Percentiles rank a stretch among this genome's conserved stretches.
Conservation (phyloP, 2,888 invertebrate species). For the Temnothorax ravouxi region DNA sequence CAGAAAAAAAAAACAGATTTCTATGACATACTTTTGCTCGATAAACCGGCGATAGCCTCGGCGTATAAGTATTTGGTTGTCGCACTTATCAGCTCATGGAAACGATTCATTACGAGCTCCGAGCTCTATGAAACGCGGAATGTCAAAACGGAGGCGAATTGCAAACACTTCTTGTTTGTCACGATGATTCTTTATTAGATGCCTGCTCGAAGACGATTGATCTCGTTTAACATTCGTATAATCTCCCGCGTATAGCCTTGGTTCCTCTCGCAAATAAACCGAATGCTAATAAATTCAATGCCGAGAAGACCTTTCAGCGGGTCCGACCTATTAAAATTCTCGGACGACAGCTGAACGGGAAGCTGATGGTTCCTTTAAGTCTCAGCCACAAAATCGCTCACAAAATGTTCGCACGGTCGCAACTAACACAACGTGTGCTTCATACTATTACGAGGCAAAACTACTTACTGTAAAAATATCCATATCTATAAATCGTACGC, state of each 20-base stretch:
- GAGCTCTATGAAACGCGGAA: constrained; percentile 18
- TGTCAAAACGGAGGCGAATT: background rate
- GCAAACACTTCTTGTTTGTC: constrained; percentile 12
- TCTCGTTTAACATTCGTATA: constrained; percentile 37
- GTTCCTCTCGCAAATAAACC: constrained; percentile 64
- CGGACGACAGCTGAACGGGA: constrained; percentile 64
- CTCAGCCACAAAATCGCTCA: constrained; percentile 1
- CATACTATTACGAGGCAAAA: background rate
- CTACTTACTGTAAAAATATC: background rate
- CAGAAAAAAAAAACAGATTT: background rate
- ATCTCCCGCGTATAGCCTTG: constrained; percentile 1
- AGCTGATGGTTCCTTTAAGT: constrained; percentile 55
- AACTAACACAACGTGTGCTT: background rate
- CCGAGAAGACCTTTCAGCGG: constrained; percentile 48
- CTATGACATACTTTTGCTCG: constrained; percentile 14
- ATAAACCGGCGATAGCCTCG: constrained; percentile 37
- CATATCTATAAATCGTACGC: background rate
- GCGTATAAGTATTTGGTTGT: constrained; percentile 11
- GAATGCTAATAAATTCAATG: constrained; percentile 65
- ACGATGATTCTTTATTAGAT: constrained; percentile 33
- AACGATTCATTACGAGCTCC: background rate
- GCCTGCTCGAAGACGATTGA: constrained; percentile 38
- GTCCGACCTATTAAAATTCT: constrained; percentile 70
- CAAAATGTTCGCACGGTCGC: background rate
- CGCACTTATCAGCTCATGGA: constrained; percentile 22